These are phyloP conservation scores for Potamilus streckersoni DNA, from an alignment of 1,140 invertebrate genomes.

Conservation along the genomic window DNA sequence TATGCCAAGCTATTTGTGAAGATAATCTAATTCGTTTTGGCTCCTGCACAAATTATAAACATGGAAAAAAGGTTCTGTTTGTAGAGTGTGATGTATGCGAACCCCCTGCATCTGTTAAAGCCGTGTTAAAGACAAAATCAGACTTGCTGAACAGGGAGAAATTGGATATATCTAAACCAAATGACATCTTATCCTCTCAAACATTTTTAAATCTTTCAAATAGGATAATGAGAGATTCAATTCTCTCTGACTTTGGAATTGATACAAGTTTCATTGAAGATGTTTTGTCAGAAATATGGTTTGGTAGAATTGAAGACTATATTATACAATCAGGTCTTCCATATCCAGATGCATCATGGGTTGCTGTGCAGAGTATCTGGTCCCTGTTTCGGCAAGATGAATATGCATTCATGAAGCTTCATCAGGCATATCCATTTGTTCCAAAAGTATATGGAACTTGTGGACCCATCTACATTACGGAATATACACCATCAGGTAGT, in stretches of 20 bases:
- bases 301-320: conserved; percentile 33
- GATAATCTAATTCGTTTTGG: conserved; percentile 32
- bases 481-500: conserved; percentile 69
- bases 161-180: conserved; percentile 5
- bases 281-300: conserved; percentile 46
- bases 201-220: conserved; percentile 12
- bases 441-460: conserved; percentile 78
- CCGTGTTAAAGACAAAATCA: conserved; percentile 39
- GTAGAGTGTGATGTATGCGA: conserved; percentile 39
- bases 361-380: conserved; percentile 74
- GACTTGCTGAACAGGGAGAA: conserved; percentile 9
- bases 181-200: conserved; percentile 7
- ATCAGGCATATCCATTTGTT: conserved; percentile 73
- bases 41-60: conserved; percentile 50
- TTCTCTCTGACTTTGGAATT: conserved; percentile 18
- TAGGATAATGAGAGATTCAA: conserved; percentile 29
- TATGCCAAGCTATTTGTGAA: conserved; percentile 52
- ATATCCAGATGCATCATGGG: conserved; percentile 5
- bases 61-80: conserved; percentile 55
- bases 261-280: conserved; percentile 24
- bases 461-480: conserved; percentile 74
- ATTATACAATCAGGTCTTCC: conserved; percentile 14
- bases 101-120: conserved; percentile 17
- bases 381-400: conserved; percentile 76
- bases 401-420: conserved; percentile 74